Percentiles rank a stretch among this genome's conserved stretches.
Evolutionary conservation across 2,888 invertebrate genomes (phyloP).

Genomic region (Drosophila percnosoma): DNA sequence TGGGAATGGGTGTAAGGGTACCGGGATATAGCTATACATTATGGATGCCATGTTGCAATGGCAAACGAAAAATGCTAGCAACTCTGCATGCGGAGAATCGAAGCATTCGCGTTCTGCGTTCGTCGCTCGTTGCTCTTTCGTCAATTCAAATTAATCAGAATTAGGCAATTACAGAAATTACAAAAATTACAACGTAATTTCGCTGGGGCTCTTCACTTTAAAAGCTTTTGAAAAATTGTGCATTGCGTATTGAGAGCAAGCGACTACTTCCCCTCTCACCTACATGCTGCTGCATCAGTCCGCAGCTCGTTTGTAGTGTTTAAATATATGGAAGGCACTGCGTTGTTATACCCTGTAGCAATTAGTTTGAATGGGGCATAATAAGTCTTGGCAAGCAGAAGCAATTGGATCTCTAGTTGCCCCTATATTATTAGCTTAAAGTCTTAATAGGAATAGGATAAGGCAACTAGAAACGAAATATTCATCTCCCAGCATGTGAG

Average conservation of each 20-base stretch:
- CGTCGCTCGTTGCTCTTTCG: constrained; percentile 26
- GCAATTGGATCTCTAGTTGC: background rate
- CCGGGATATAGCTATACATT: constrained; percentile 24
- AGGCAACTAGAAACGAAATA: background rate
- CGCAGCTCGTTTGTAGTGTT: constrained; percentile 53
- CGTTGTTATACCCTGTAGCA: constrained; percentile 1
- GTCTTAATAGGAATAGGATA: background rate
- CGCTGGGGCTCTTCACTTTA: constrained; percentile 71
- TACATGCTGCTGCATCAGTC: constrained; percentile 13
- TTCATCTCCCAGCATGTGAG: background rate
- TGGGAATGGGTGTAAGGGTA: background rate
- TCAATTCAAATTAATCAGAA: constrained; percentile 84
- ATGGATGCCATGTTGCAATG: constrained; percentile 16
- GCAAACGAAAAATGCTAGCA: constrained; percentile 13
- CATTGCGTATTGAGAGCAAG: constrained; percentile 68
- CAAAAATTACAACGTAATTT: constrained; percentile 83
- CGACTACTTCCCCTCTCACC: constrained; percentile 2
- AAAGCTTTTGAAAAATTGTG: constrained; percentile 81
- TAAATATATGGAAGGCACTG: constrained; percentile 6
- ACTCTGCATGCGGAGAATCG: background rate
- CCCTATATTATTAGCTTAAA: background rate
- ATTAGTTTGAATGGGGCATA: background rate
- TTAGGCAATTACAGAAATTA: constrained; percentile 84
- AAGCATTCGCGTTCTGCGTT: background rate
- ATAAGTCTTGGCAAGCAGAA: background rate